Base-by-base conservation (phyloP, 2,797 vertebrate genomes). In the Morus bassanus region DNA sequence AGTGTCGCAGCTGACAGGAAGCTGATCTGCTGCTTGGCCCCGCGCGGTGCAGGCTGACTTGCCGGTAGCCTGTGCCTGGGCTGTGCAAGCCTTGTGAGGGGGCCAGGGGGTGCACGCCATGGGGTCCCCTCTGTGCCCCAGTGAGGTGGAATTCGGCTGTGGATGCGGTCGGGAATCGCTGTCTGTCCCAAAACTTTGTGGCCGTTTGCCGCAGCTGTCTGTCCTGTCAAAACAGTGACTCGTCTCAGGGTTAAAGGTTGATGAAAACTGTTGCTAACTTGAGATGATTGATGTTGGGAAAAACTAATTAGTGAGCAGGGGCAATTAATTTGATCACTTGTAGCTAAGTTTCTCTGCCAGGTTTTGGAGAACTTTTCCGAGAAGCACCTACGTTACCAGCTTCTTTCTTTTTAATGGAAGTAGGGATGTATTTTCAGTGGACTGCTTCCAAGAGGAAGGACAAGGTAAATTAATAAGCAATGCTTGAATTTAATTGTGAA, bases 1-100 rank as follows among this genome's bases (percentile, higher is more conserved):
- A 39, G 35, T 63, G 85, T 81, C 5, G 77, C 98, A 98, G 98
- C 98, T 98, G 98, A 97, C 98, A 98, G 98, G 97, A 98, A 98
- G 97, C 68, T 50, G 98, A 98, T 98, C 97, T 97, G 95, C 78
- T 22, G 56, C 95, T 96, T 97, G 96, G 96, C 97, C 96, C 89
- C 2, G 84, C 46, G 41, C 31, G 67, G 91, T 63, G 88, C 88
- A 78, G 92, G 93, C 89, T 11, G 56, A 46, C 85, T 92, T 94
- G 97, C 96, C 23, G 73, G 61, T 51, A 46, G 80, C 96, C 88
- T 96, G 96, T 65, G 75, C 90, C 88, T 15, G 2, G 79, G 94
- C 33, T 75, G 60, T 45, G 46, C 28, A 3, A 89, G 76, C 59
- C 74, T 67, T 28, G 51, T 2, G 18, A 64, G 88, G 83, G 88